Percentiles rank a stretch among this genome's conserved stretches.
These are phyloP conservation scores for Metellina segmentata DNA, from an alignment of 2,888 invertebrate species.

Conservation along the genomic window DNA sequence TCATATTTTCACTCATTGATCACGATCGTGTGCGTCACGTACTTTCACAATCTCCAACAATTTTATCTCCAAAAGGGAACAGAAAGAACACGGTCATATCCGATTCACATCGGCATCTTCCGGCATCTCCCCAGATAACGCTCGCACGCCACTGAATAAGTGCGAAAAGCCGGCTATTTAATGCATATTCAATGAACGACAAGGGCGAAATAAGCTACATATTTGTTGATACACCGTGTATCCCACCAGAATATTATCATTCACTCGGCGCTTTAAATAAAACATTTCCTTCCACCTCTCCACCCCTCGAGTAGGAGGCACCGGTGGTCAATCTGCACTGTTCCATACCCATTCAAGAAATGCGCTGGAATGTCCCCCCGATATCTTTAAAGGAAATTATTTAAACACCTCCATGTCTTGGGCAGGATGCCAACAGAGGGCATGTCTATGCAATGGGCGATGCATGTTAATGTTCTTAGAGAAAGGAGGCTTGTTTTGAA, in stretches of 20 bases:
- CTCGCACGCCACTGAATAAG: not conserved
- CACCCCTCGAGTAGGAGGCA: not conserved
- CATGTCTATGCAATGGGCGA: not conserved
- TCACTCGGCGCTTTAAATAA: not conserved
- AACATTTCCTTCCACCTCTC: not conserved
- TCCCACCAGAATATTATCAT: not conserved
- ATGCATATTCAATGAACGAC: conserved; percentile 35
- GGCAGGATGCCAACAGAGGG: not conserved
- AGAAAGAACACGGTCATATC: too few relatives aligned
- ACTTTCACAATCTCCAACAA: too few relatives aligned
- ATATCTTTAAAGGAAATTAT: not conserved
- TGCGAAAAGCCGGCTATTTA: not conserved
- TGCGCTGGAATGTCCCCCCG: not conserved
- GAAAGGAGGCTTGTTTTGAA: not conserved
- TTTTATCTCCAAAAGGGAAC: too few relatives aligned
- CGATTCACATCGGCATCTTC: too few relatives aligned
- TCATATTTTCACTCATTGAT: too few relatives aligned
- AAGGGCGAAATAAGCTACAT: not conserved
- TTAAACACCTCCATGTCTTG: not conserved
- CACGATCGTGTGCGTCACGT: too few relatives aligned
- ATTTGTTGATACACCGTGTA: not conserved
- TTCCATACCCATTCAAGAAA: not conserved
- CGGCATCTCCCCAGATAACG: too few relatives aligned
- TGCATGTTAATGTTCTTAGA: not conserved
- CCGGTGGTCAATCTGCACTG: not conserved